Conservation (phyloP, 2,113 vertebrate species). For the Rhadina sibilatrix region DNA sequence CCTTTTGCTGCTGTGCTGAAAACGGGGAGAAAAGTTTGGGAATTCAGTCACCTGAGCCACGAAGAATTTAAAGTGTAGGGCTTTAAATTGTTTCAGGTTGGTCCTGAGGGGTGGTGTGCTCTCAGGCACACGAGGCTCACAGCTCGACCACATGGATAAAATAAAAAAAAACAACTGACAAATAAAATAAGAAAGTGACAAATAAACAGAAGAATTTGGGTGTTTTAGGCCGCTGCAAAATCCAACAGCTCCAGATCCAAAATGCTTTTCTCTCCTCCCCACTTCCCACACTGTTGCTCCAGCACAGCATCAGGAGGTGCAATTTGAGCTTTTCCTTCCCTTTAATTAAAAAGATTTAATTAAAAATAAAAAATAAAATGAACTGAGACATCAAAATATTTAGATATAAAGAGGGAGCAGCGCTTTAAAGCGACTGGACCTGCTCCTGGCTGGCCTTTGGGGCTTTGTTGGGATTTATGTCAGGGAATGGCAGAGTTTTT, state of each 20-base stretch:
- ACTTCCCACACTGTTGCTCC: neutral
- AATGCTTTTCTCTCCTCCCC: neutral
- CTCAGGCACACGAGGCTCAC: neutral
- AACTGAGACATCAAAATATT: neutral
- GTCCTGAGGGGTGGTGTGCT: neutral
- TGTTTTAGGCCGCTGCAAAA: neutral
- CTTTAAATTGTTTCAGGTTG: neutral
- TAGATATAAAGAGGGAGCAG: neutral
- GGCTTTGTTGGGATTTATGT: constrained; percentile 5
- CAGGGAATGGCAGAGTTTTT: constrained; percentile 21
- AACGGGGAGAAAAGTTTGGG: neutral
- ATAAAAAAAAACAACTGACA: neutral
- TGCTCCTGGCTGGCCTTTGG: neutral
- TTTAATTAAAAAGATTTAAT: neutral
- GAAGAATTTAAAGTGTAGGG: neutral
- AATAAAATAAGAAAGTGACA: neutral
- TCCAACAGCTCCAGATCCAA: neutral
- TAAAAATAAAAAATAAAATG: neutral
- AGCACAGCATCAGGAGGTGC: neutral
- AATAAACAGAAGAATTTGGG: neutral
- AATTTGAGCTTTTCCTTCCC: neutral
- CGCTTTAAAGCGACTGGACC: neutral
- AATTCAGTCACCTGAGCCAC: neutral
- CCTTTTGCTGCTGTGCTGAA: neutral
- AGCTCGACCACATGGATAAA: fast-evolving